Conservation (phyloP, 1,140 invertebrate species). For the Pararge aegeria region DNA sequence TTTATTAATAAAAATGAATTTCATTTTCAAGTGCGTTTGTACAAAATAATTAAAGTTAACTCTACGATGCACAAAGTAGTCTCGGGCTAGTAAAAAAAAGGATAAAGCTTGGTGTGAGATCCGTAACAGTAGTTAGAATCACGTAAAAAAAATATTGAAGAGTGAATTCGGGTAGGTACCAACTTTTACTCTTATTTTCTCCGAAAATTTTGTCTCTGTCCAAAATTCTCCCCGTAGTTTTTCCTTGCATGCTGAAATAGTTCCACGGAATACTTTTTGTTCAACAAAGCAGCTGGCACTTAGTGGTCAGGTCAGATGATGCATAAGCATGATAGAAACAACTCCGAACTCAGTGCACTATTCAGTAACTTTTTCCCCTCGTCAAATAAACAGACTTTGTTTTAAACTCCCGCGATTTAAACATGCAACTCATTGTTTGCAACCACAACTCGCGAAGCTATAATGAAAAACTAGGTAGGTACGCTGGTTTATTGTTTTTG, state of each 20-base stretch:
- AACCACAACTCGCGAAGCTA: not conserved
- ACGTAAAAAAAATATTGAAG: too few species aligned
- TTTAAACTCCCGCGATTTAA: slow-evolving; percentile 1
- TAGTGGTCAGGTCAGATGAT: slow-evolving; percentile 8
- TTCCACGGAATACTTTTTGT: slow-evolving; percentile 5
- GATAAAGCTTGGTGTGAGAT: too few species aligned
- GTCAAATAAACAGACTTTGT: slow-evolving; percentile 4
- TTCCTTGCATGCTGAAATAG: not conserved
- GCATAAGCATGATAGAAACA: not conserved
- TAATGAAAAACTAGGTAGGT: not conserved
- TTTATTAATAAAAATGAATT: too few species aligned
- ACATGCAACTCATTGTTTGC: slow-evolving; percentile 9
- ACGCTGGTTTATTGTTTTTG: not conserved
- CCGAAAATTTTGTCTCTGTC: not conserved
- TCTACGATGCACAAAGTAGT: too few species aligned
- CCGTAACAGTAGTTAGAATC: too few species aligned
- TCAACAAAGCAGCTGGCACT: slow-evolving; percentile 8
- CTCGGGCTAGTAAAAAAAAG: too few species aligned
- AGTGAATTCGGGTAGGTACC: not conserved
- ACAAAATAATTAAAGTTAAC: too few species aligned
- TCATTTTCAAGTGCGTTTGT: too few species aligned
- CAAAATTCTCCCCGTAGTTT: not conserved
- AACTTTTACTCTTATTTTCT: not conserved
- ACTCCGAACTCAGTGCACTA: not conserved
- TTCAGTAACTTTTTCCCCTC: slow-evolving; percentile 4